Evolutionary conservation across 2,113 vertebrate genomes (phyloP).

Genomic region (Macquaria ambigua): DNA sequence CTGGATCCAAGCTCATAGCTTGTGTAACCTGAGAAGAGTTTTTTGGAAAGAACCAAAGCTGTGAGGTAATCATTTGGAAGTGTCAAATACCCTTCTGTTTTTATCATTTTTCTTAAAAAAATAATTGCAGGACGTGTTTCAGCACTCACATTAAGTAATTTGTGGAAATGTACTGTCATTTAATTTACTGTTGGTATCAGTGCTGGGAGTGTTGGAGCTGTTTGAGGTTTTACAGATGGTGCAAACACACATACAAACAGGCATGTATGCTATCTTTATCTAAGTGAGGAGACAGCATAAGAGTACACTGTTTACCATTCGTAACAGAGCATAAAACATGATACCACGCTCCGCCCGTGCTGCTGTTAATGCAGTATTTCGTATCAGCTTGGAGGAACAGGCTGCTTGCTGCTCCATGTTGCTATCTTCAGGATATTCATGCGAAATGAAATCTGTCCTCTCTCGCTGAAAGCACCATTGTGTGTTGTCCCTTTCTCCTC

Average conservation of each 20-base stretch:
- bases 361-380: slow-evolving; percentile 37
- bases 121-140: background rate
- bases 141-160: background rate
- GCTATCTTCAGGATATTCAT: slow-evolving; percentile 67
- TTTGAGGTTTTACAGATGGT: slow-evolving; percentile 35
- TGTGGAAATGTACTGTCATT: background rate
- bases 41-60: background rate
- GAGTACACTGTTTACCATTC: slow-evolving; percentile 41
- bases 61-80: slow-evolving; percentile 16
- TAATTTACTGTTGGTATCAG: background rate
- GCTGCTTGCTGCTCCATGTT: slow-evolving; percentile 21
- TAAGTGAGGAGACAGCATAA: slow-evolving; percentile 23
- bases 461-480: slow-evolving; percentile 45
- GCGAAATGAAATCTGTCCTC: slow-evolving; percentile 63
- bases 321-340: slow-evolving; percentile 24
- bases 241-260: slow-evolving; percentile 25
- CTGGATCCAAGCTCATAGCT: slow-evolving; percentile 2
- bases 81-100: background rate
- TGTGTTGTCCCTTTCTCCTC: slow-evolving; percentile 40
- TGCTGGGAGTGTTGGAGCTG: background rate
- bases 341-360: background rate
- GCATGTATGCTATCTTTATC: slow-evolving; percentile 37
- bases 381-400: slow-evolving; percentile 38
- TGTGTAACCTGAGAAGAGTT: slow-evolving; percentile 21
- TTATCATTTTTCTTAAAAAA: background rate